phyloP scores from a whole-genome alignment of 2,888 invertebrate genomes.

The Orchesellides sinensis region DNA sequence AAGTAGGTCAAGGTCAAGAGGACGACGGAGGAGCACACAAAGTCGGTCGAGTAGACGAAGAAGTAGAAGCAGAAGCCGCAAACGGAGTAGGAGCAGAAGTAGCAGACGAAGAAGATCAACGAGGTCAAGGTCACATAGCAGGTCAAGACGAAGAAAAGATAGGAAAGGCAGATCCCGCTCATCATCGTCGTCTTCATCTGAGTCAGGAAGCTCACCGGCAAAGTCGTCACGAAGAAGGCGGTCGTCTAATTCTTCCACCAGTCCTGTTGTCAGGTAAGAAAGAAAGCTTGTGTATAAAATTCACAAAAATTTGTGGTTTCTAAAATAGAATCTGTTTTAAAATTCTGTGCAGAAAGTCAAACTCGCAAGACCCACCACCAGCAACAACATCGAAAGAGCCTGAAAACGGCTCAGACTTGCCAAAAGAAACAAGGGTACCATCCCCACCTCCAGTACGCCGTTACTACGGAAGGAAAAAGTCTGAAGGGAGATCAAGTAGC shows the following conservation, averaged over 20 bases:
- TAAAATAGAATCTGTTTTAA: slow-evolving; percentile 1
- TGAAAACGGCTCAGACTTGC: not conserved
- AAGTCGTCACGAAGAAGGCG: not conserved
- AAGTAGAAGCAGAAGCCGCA: slow-evolving; percentile 26
- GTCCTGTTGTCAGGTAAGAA: not conserved
- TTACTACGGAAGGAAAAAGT: slow-evolving; percentile 73
- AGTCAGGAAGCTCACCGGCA: not conserved
- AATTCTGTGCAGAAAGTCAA: slow-evolving; percentile 23
- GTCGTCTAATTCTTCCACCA: not conserved
- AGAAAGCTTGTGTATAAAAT: too few relatives aligned
- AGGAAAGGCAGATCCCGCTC: not conserved
- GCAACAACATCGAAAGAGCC: not conserved
- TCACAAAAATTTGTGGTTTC: not conserved
- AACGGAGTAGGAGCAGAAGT: slow-evolving; percentile 17
- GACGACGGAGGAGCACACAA: slow-evolving; percentile 75
- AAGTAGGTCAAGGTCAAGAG: slow-evolving; percentile 75
- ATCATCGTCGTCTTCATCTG: not conserved
- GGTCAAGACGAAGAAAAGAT: not conserved
- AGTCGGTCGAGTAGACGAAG: slow-evolving; percentile 44
- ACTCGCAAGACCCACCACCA: slow-evolving; percentile 21
- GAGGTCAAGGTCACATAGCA: not conserved
- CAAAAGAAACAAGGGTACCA: slow-evolving; percentile 7
- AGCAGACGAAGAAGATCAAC: slow-evolving; percentile 3
- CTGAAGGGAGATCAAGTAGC: slow-evolving; percentile 41
- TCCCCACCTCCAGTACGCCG: slow-evolving; percentile 69